Conservation (phyloP, 2,888 invertebrate species). For the Drosophila demipolita region DNA sequence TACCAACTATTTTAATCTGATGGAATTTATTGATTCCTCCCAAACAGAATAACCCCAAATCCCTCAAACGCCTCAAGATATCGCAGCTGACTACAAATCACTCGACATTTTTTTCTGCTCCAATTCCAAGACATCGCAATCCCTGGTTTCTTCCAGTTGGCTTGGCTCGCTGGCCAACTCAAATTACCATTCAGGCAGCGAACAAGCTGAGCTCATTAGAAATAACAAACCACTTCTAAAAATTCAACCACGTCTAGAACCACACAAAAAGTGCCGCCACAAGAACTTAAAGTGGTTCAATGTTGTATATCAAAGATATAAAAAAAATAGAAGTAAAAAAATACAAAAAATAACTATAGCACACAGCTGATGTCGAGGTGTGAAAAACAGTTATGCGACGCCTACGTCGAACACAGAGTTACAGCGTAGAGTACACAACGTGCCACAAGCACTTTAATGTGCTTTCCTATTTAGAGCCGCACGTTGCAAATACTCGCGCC, state of each 20-base stretch:
- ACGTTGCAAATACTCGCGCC: slow-evolving; percentile 35
- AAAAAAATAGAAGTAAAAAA: neutral
- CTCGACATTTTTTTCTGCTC: slow-evolving; percentile 47
- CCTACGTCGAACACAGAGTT: slow-evolving; percentile 6
- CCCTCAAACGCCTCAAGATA: neutral
- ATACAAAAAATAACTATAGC: slow-evolving; percentile 8
- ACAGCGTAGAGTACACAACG: neutral
- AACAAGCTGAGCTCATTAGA: slow-evolving; percentile 48
- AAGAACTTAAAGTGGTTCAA: slow-evolving; percentile 44
- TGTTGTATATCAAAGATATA: slow-evolving; percentile 17
- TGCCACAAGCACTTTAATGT: slow-evolving; percentile 19
- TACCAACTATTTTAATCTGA: neutral
- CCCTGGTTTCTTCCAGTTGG: slow-evolving; percentile 28
- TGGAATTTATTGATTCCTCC: neutral
- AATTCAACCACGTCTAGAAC: slow-evolving; percentile 32
- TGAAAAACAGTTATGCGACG: slow-evolving; percentile 50
- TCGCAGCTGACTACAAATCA: slow-evolving; percentile 34
- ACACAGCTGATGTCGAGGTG: slow-evolving; percentile 42
- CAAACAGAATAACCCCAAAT: neutral
- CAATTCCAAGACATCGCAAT: slow-evolving; percentile 43
- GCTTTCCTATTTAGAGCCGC: slow-evolving; percentile 40
- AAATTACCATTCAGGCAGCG: slow-evolving; percentile 68
- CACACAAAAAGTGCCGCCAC: slow-evolving; percentile 36
- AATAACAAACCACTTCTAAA: slow-evolving; percentile 37
- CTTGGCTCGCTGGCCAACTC: slow-evolving; percentile 27